phyloP scores from a whole-genome alignment of 2,888 invertebrate genomes.

The Melinopterus prodromus region DNA sequence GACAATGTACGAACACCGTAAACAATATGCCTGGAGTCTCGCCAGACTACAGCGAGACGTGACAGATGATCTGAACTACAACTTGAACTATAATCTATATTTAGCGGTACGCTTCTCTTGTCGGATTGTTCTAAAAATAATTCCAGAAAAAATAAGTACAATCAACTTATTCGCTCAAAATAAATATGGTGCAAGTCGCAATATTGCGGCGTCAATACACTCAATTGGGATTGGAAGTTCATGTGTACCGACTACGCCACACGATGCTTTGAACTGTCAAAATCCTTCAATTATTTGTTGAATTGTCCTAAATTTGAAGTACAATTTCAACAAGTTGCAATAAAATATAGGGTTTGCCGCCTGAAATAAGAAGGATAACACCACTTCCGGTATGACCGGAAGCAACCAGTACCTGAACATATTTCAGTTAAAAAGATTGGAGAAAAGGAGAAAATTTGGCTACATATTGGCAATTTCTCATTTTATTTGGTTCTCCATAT shows the following conservation, averaged over 20 bases:
- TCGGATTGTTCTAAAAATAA: constrained; percentile 34
- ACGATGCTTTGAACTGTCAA: too few species aligned
- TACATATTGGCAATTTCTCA: too few species aligned
- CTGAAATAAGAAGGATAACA: too few species aligned
- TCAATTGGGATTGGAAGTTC: neutral
- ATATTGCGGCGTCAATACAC: neutral
- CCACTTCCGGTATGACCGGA: too few species aligned
- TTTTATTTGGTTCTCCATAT: too few species aligned
- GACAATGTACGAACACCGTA: neutral
- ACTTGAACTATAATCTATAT: constrained; percentile 40
- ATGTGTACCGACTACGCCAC: neutral
- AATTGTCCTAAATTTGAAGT: too few species aligned
- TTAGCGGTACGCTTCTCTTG: constrained; percentile 29
- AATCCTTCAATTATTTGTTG: too few species aligned
- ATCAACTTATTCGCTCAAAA: constrained; percentile 35
- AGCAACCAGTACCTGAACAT: too few species aligned
- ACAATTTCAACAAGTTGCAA: too few species aligned
- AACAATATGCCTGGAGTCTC: neutral
- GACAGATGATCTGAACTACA: constrained; percentile 35
- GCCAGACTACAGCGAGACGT: constrained; percentile 19
- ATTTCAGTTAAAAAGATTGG: too few species aligned
- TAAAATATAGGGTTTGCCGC: too few species aligned
- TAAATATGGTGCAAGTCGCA: constrained; percentile 21
- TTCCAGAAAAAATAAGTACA: constrained; percentile 34
- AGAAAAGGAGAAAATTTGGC: too few species aligned